Conservation (phyloP, 2,888 invertebrate species). For the Monochamus alternatus region DNA sequence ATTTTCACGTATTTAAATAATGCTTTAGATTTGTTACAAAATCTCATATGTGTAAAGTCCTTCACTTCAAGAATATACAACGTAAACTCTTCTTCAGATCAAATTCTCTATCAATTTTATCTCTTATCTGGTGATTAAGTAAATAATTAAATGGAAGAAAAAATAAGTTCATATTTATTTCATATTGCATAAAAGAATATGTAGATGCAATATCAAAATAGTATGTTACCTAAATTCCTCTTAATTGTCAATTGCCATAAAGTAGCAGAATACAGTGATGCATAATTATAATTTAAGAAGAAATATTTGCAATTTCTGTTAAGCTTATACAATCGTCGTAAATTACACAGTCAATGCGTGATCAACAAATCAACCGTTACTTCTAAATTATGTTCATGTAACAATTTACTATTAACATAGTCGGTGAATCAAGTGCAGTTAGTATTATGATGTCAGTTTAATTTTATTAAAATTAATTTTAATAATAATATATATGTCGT, state of each 20-base stretch:
- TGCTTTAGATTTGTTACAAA: no score
- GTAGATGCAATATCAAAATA: no score
- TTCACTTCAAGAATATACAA: no score
- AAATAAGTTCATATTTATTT: no score
- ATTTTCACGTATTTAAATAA: no score
- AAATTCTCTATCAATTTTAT: no score
- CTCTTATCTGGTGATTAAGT: no score
- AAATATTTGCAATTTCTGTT: background rate
- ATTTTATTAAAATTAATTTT: constrained; percentile 7
- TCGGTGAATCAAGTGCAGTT: constrained; percentile 1
- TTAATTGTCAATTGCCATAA: background rate
- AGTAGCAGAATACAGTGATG: background rate
- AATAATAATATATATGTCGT: constrained; percentile 3
- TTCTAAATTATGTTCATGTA: background rate
- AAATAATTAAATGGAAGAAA: no score
- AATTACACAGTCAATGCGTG: background rate
- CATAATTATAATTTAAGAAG: background rate
- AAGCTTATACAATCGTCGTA: background rate
- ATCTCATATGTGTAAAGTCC: no score
- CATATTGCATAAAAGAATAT: no score
- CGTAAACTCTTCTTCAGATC: no score
- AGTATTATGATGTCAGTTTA: constrained; percentile 11
- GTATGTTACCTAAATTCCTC: background rate
- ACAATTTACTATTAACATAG: constrained; percentile 12
- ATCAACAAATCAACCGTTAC: background rate